These are phyloP conservation scores for Leucania comma DNA, from an alignment of 2,888 invertebrate species.

Conservation along the genomic window DNA sequence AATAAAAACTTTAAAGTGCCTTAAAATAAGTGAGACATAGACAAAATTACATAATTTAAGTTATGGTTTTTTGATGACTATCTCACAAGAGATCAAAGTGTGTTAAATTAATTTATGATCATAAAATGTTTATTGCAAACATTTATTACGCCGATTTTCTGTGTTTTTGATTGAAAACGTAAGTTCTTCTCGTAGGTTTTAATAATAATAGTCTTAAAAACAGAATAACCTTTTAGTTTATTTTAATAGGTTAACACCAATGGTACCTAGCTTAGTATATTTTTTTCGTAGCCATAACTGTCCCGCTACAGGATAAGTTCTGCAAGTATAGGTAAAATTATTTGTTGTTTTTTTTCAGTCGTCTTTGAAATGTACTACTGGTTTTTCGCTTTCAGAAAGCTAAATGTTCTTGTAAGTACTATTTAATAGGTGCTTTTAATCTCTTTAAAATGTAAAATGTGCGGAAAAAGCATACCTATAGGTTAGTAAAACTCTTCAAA, in stretches of 20 bases:
- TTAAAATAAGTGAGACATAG: conserved; percentile 3
- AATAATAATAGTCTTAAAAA: neutral
- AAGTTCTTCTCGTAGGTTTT: conserved; percentile 14
- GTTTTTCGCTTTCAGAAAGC: too few species aligned
- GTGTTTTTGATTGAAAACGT: conserved; percentile 44
- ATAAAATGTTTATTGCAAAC: conserved; percentile 50
- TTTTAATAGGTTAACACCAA: neutral
- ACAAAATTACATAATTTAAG: conserved; percentile 32
- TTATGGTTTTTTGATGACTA: conserved; percentile 34
- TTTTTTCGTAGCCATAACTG: too few species aligned
- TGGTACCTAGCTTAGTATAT: too few species aligned
- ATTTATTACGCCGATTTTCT: conserved; percentile 28
- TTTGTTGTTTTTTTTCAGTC: too few species aligned
- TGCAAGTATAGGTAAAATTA: too few species aligned
- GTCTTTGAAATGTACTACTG: too few species aligned
- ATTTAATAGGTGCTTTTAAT: too few species aligned
- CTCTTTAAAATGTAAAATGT: too few species aligned
- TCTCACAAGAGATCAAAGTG: conserved; percentile 45
- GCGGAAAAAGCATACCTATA: neutral
- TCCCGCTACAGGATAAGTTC: too few species aligned
- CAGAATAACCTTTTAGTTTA: conserved; percentile 3
- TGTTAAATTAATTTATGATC: conserved; percentile 50
- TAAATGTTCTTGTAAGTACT: too few species aligned
- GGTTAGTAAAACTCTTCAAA: neutral
- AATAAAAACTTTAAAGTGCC: neutral